phyloP scores from a whole-genome alignment of 1,140 invertebrate genomes.

The Colletes latitarsis region DNA sequence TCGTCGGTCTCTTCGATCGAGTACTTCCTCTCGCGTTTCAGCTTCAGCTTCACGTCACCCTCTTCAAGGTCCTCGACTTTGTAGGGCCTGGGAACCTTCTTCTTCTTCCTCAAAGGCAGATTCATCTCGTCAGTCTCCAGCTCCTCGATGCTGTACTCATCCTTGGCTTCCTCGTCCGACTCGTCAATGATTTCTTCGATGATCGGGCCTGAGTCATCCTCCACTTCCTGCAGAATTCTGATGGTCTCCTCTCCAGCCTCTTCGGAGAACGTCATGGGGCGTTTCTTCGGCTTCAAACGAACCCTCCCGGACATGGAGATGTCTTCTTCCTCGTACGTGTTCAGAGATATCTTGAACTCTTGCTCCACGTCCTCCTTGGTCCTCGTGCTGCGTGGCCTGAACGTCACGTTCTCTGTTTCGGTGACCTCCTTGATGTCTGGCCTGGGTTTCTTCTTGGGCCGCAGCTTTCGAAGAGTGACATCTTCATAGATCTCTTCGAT shows the following conservation, averaged over 20 bases:
- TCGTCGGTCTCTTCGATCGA: slow-evolving; percentile 82
- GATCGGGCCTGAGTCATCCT: slow-evolving; percentile 84
- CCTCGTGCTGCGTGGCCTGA: slow-evolving; percentile 86
- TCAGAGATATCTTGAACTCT: slow-evolving; percentile 91
- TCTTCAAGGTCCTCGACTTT: slow-evolving; percentile 78
- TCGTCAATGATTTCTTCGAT: slow-evolving; percentile 87
- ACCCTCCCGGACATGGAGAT: slow-evolving; percentile 92
- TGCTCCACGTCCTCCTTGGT: slow-evolving; percentile 92
- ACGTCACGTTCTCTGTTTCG: slow-evolving; percentile 88
- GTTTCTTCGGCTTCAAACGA: slow-evolving; percentile 87
- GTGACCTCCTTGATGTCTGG: slow-evolving; percentile 86
- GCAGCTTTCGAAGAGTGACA: slow-evolving; percentile 87
- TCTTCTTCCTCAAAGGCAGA: slow-evolving; percentile 75
- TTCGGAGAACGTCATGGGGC: slow-evolving; percentile 86
- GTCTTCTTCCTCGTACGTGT: slow-evolving; percentile 92
- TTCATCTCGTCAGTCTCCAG: slow-evolving; percentile 83
- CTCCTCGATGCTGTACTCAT: slow-evolving; percentile 82
- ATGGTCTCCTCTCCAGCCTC: slow-evolving; percentile 88
- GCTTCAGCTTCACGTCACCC: slow-evolving; percentile 81
- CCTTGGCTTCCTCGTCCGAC: slow-evolving; percentile 83
- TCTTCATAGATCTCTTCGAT: slow-evolving; percentile 87
- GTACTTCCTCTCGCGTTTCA: slow-evolving; percentile 81
- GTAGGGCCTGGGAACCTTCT: slow-evolving; percentile 71
- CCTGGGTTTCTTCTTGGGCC: slow-evolving; percentile 83
- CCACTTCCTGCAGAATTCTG: slow-evolving; percentile 86